These are phyloP conservation scores for Dichetophora obliterata DNA, from an alignment of 2,888 invertebrate genomes.

Conservation along the genomic window DNA sequence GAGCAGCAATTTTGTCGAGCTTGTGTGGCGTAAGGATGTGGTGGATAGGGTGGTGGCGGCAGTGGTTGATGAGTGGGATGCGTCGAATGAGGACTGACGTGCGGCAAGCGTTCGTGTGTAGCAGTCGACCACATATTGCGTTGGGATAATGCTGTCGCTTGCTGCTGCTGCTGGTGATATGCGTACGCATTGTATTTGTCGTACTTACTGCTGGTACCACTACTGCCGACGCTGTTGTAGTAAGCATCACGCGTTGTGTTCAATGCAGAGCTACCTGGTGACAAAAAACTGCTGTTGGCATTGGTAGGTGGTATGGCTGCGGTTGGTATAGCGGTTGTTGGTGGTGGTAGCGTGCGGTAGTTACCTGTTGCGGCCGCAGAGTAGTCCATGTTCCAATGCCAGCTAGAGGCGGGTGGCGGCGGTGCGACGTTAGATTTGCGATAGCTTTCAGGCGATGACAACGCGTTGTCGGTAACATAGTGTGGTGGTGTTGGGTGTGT, in stretches of 20 bases:
- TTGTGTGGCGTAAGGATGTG: conserved; percentile 34
- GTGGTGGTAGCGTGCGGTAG: conserved; percentile 53
- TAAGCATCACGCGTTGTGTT: conserved; percentile 44
- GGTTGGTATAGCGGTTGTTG: conserved; percentile 40
- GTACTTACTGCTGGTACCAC: conserved; percentile 51
- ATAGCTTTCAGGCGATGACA: conserved; percentile 48
- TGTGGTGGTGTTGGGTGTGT: conserved; percentile 29
- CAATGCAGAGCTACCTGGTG: conserved; percentile 22
- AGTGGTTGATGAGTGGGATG: conserved; percentile 7
- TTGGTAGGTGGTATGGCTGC: conserved; percentile 48
- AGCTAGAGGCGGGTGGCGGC: conserved; percentile 42
- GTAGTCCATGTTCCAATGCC: conserved; percentile 60
- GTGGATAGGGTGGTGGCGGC: conserved; percentile 18
- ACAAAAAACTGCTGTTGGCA: conserved; percentile 26
- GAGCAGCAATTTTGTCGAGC: conserved; percentile 61
- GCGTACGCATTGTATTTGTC: conserved; percentile 55
- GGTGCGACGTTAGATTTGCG: conserved; percentile 52
- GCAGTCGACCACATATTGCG: conserved; percentile 55
- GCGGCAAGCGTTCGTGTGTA: conserved; percentile 37
- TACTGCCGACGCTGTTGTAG: conserved; percentile 41
- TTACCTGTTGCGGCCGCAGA: conserved; percentile 47
- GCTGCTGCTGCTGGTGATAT: conserved; percentile 38
- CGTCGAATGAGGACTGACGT: neutral
- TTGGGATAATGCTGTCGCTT: neutral
- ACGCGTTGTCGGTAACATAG: conserved; percentile 29